Percentiles rank a stretch among this genome's conserved stretches.
Conservation (phyloP, 2,888 invertebrate species). For the Laspeyria flexula region DNA sequence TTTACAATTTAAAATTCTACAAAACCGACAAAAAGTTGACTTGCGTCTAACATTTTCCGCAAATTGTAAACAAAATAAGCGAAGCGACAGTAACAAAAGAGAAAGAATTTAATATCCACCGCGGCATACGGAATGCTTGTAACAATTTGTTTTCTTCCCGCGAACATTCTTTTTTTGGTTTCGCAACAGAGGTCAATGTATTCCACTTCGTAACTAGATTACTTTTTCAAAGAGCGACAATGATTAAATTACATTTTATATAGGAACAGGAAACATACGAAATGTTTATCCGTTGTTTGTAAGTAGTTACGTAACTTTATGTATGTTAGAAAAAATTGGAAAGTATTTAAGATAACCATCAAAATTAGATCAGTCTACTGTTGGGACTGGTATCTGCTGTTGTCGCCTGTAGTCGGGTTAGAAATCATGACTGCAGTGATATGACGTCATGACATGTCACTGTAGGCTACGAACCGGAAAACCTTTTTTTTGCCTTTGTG, state of each 20-base stretch:
- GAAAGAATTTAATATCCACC: slow-evolving; percentile 82
- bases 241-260: not conserved
- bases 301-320: not conserved
- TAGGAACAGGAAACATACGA: not conserved
- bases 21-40: slow-evolving; percentile 64
- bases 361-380: too few relatives aligned
- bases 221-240: not conserved
- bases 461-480: too few relatives aligned
- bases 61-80: slow-evolving; percentile 73
- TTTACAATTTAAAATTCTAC: slow-evolving; percentile 61
- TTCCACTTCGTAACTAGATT: slow-evolving; percentile 20
- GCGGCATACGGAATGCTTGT: slow-evolving; percentile 69
- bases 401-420: too few relatives aligned
- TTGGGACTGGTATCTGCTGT: too few relatives aligned
- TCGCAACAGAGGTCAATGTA: slow-evolving; percentile 52
- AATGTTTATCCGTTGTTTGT: not conserved
- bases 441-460: too few relatives aligned
- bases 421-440: too few relatives aligned
- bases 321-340: too few relatives aligned
- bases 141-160: slow-evolving; percentile 76
- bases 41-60: slow-evolving; percentile 60
- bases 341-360: too few relatives aligned
- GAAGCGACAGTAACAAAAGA: slow-evolving; percentile 69
- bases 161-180: slow-evolving; percentile 67
- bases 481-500: too few relatives aligned